phyloP scores from a whole-genome alignment of 1,140 invertebrate genomes.

The Ditylenchus dipsaci region DNA sequence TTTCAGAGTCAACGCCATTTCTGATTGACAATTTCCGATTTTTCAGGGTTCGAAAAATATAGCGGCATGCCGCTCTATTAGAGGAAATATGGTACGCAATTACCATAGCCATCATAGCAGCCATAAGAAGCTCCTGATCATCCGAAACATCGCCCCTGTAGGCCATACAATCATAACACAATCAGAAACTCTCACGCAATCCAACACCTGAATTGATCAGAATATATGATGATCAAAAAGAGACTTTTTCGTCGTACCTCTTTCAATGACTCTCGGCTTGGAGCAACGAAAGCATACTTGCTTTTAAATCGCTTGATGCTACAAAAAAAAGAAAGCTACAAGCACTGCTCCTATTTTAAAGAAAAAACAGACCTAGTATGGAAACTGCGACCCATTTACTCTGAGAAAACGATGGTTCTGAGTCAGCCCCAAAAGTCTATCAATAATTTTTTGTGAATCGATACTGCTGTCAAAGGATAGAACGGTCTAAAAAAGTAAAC shows the following conservation, averaged over 20 bases:
- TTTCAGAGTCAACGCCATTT: no score
- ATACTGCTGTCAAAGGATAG: constrained; percentile 17
- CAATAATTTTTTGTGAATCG: constrained; percentile 9
- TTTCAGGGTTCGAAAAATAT: no score
- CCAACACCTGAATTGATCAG: constrained; percentile 11
- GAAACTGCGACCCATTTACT: constrained; percentile 1
- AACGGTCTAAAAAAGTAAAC: constrained; percentile 37
- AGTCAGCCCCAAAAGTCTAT: constrained; percentile 17
- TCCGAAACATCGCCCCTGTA: constrained; percentile 3
- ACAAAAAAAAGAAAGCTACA: constrained; percentile 30
- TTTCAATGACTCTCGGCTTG: constrained; percentile 15
- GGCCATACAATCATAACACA: constrained; percentile 39
- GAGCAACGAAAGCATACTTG: constrained; percentile 38
- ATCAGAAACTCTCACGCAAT: constrained; percentile 41
- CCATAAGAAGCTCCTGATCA: constrained; percentile 9
- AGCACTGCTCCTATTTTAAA: no score
- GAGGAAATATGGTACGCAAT: no score
- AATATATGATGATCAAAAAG: no score
- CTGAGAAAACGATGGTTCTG: not conserved
- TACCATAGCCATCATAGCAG: constrained; percentile 15
- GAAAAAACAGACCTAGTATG: constrained; percentile 26
- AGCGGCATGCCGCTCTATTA: no score
- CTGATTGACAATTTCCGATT: no score
- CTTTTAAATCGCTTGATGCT: constrained; percentile 42
- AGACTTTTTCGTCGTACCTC: no score